These are phyloP conservation scores for Pseudocheirus occidentalis DNA, from an alignment of 2,797 vertebrate genomes.

Conservation along the genomic window DNA sequence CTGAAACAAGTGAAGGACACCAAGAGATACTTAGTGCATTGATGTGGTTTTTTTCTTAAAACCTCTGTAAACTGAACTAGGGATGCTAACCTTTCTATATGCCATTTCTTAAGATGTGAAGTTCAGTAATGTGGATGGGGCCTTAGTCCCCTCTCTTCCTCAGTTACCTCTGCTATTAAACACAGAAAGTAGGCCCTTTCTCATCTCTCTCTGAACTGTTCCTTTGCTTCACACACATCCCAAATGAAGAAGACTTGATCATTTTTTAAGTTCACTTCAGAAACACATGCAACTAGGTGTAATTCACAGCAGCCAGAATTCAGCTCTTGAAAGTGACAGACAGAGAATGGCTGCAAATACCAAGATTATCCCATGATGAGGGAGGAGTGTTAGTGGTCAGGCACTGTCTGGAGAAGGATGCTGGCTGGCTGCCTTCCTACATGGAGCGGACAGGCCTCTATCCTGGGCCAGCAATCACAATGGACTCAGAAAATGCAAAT, in stretches of 20 bases:
- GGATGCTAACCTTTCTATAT: background rate
- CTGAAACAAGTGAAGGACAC: background rate
- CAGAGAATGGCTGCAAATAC: background rate
- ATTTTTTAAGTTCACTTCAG: background rate
- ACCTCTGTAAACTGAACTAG: background rate
- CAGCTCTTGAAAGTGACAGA: background rate
- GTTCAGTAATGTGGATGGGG: background rate
- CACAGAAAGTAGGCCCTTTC: background rate
- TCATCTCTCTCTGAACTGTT: background rate
- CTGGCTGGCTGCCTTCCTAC: background rate
- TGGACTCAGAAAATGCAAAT: background rate
- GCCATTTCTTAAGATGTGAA: background rate
- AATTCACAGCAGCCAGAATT: background rate
- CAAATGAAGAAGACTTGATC: background rate
- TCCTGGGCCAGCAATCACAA: background rate
- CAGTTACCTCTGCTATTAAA: background rate
- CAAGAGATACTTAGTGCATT: background rate
- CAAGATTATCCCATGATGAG: background rate
- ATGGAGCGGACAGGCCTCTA: background rate
- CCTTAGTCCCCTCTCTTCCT: background rate
- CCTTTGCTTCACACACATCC: background rate
- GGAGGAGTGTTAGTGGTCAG: background rate
- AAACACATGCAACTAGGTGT: background rate
- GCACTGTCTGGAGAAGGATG: background rate
- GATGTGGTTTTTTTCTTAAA: background rate